Base-by-base conservation (phyloP, 2,797 vertebrate species). In the Lepus oiostolus region DNA sequence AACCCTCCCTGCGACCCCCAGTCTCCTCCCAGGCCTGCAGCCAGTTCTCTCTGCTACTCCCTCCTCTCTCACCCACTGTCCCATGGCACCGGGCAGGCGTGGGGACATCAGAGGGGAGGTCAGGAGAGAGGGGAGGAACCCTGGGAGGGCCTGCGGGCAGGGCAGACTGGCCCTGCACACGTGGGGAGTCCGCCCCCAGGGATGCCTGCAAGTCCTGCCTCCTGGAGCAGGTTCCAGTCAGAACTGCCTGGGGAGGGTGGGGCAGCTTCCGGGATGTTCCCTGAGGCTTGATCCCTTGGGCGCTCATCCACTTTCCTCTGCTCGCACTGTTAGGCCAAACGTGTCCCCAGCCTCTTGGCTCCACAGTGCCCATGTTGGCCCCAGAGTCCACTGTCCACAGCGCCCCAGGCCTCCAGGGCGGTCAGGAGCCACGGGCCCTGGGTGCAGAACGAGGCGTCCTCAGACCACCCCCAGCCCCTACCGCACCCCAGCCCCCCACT, bases 361-460 rank as follows among this genome's bases (percentile, higher is more conserved):
- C 60, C 7, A 0, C 92, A 35, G 35, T 21, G 16, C 30, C 84
- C 42, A 42, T 42, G 42, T 42, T 42, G 42, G 67, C 7, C 62
- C n/a, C n/a, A 30, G 52, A 42, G 32, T 11, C 0, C 3, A 1
- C 28, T 19, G 21, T 63, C 85, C 68, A 65, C 72, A 52, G 1
- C 0, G 28, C 47, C 35, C 8, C 0, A 35, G 47, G 11, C 11
- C 2, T 0, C 71, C 19, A 21, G 54, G 83, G 76, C 70, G 26
- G 19, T 76, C 24, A 3, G 42, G 58, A 63, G 30, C 52, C 65
- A 60, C 1, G 65, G 9, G 5, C 54, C 42, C 24, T 28, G 3
- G 0, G 4, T 70, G 90, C 42, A 24, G 0, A 0, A 0, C 32
- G 22, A 4, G 11, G 67, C n/a, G 12, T 60, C 32, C 74, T 50